Base-by-base conservation (phyloP, 2,888 invertebrate genomes). In the Plebejus argus region DNA sequence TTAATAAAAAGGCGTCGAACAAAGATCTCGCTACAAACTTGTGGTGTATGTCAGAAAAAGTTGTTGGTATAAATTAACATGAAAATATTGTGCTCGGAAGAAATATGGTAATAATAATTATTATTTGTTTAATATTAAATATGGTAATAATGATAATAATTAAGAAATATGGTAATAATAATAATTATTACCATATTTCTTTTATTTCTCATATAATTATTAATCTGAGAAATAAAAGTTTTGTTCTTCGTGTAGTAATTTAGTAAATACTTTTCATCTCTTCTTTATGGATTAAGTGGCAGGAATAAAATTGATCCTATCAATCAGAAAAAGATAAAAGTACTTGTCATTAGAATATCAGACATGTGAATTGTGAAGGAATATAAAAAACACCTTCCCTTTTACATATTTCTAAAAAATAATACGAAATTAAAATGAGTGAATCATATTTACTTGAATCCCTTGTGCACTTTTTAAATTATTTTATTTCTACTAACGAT, bases 21-120 rank as follows among this genome's bases (percentile, higher is more conserved):
- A 86, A 90, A 72, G 86, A 88, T 2, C 83, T 94, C 49, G 95
- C 95, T 0, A 90, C 89, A 72, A 95, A 96, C 89, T 87, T 97
- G 7, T 97, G 96, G 96, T 84, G 93, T 72, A 94, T 95, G 5
- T 96, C 96, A 84, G 95, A 95, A 85, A 95, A 94, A 82, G 76
- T 87, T 5, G 88, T 91, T 15, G 86, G 87, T 61, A 33, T 66
- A 1, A 28, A 66, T 66, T 18, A 33, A 33, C 12, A 28, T 28
- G 28, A 66, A 66, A 18, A 66, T 33, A 15, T 5, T 12, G 15
- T 15, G 6, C 15, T 5, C 20, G 28, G 6, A 28, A 33, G 23
- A 15, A 23, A 12, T 15, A 61, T 66, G 15, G 28, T 5, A 28
- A 3, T 15, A 49, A 49, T 49, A n/a, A n/a, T n/a, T n/a, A n/a